Base-by-base conservation (phyloP, 2,888 invertebrate species). In the Sminthurinus aureus region DNA sequence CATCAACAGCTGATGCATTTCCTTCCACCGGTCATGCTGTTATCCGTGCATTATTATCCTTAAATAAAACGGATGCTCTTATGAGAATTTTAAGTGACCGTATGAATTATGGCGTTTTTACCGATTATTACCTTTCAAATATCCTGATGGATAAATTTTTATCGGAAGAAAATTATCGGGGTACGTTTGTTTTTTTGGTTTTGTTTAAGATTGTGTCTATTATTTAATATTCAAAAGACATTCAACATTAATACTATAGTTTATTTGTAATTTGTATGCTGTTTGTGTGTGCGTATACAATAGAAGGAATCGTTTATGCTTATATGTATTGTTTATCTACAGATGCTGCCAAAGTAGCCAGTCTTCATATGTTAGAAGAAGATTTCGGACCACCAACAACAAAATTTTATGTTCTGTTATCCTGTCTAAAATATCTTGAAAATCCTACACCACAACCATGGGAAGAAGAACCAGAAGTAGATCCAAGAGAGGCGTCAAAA, bases 321-420 rank as follows among this genome's bases (percentile, higher is more conserved):
- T n/a, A n/a, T n/a, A 81, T 13, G 88, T 87, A n/a, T n/a, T n/a
- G n/a, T n/a, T n/a, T n/a, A n/a, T n/a, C n/a, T n/a, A 50, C 86
- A 91, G 91, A 90, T 84, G 98, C 98, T 20, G 94, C 96, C 0
- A 93, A 93, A 90, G 91, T 96, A 20, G 96, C 96, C 0, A 92
- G 93, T 82, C 91, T 96, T 84, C 91, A 96, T 84, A 96, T 98
- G 96, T 91, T 98, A 51, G 97, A 98, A 90, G 97, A 98, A 91
- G 96, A 98, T 89, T 93, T 93, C 88, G 92, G 92, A 15, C 93
- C 96, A 91, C 93, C 93, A 3, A 92, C 97, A 24, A 92, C 94
- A 4, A 93, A 93, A 87, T 90, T 93, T 58, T 91, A 98, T 75
- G 93, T 94, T 58, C 90, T 96, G 69, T 94, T 95, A 90, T 93